Evolutionary conservation across 2,797 vertebrate species (phyloP).

Genomic region (Pteropus rufus): DNA sequence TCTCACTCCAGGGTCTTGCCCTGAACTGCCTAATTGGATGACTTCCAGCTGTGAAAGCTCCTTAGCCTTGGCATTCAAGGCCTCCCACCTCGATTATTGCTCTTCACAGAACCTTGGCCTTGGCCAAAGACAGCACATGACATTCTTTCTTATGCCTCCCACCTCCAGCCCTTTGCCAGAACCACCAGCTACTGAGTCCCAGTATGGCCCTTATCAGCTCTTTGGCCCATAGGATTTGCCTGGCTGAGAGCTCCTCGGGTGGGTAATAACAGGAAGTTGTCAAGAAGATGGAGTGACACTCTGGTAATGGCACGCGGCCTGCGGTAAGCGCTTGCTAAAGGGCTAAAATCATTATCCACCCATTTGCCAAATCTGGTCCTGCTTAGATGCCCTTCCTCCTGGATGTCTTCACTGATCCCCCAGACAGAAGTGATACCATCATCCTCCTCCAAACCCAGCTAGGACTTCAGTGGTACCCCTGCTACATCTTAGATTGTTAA

Average conservation of each 20-base stretch:
- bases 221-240: not conserved
- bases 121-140: not conserved
- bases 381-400: not conserved
- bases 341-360: too few relatives aligned
- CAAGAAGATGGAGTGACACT: not conserved
- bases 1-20: not conserved
- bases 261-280: not conserved
- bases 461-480: not conserved
- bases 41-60: not conserved
- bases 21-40: not conserved
- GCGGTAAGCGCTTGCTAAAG: rapidly evolving
- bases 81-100: not conserved
- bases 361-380: not conserved
- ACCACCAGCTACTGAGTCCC: not conserved
- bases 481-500: rapidly evolving
- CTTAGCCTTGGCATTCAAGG: not conserved
- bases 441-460: too few relatives aligned
- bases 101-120: not conserved
- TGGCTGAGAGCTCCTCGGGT: not conserved
- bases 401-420: not conserved
- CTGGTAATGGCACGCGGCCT: not conserved
- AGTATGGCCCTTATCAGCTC: not conserved
- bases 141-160: not conserved
- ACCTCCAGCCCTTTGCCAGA: not conserved
- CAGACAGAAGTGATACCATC: not conserved